Base-by-base conservation (phyloP, 1,140 invertebrate species). In the Drosophila repletoides region DNA sequence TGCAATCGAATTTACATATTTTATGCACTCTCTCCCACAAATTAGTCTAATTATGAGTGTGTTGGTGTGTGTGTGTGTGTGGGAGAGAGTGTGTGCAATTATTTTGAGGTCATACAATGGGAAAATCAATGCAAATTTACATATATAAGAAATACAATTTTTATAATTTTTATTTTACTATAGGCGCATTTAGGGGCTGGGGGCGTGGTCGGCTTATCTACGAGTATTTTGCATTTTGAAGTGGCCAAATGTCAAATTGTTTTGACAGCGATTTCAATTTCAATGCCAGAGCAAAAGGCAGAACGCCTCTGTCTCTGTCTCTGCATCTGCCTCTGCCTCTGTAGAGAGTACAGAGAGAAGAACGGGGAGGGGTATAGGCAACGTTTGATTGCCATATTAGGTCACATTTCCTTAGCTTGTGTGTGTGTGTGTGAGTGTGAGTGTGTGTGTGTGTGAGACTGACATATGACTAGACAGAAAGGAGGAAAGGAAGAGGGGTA, bases 181-280 rank as follows among this genome's bases (percentile, higher is more conserved):
- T n/a, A 48, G 56, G 55, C 48, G 34, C n/a, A n/a, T n/a, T 51
- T 19, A 31, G 7, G 29, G 5, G 28, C 3, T 3, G 7, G 12
- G 66, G 26, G 15, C n/a, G 29, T 22, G 55, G 22, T 38, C n/a
- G 31, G 31, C 12, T 58, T 49, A 49, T 48, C 55, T 66, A n/a
- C n/a, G n/a, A n/a, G n/a, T n/a, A 60, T 66, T 63, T 63, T 63
- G 41, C 49, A 68, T 68, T 63, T 53, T 63, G 33, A 63, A 68
- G 65, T 68, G 41, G 65, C 51, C 43, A 43, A 69, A 56, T 64
- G 49, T 51, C 33, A 68, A 58, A 76, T 64, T 56, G 49, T 68
- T 64, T 73, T 55, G 64, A 76, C 79, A 84, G 60, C 72, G 61
- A 65, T 76, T 59, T 48, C 48, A 65, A 63, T 72, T 74, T 86